Evolutionary conservation across 2,888 invertebrate genomes (phyloP).

Genomic region (Acronicta psi): DNA sequence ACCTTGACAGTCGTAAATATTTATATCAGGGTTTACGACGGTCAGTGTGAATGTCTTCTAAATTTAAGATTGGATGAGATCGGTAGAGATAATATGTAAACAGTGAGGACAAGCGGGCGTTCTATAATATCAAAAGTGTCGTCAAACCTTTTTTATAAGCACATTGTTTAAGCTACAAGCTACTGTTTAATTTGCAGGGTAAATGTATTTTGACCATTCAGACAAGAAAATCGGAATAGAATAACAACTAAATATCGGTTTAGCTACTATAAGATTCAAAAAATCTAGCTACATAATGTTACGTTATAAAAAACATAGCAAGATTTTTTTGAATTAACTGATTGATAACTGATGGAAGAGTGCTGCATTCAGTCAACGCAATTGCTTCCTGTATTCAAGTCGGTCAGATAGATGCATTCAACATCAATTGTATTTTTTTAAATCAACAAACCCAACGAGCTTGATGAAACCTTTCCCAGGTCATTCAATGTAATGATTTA

Average conservation of each 20-base stretch:
- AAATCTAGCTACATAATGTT: too few relatives aligned
- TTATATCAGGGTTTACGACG: slow-evolving; percentile 75
- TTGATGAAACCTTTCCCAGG: background rate
- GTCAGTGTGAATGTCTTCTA: slow-evolving; percentile 82
- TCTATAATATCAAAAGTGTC: slow-evolving; percentile 16
- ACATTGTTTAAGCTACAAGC: too few relatives aligned
- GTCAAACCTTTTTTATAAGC: slow-evolving; percentile 29
- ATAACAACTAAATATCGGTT: too few relatives aligned
- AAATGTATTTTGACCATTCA: slow-evolving; percentile 12
- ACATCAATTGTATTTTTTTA: slow-evolving; percentile 13
- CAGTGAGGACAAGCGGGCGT: slow-evolving; percentile 37
- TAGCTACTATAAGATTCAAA: too few relatives aligned
- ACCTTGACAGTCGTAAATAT: slow-evolving; percentile 81
- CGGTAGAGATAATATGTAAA: slow-evolving; percentile 42
- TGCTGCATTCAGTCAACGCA: too few relatives aligned
- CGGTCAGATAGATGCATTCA: background rate
- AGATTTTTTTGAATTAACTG: too few relatives aligned
- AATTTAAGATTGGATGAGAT: slow-evolving; percentile 63
- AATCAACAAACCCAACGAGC: background rate
- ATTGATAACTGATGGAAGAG: too few relatives aligned
- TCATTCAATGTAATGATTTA: slow-evolving; percentile 9
- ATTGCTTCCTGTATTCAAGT: too few relatives aligned
- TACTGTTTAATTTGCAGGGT: too few relatives aligned
- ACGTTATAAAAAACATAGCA: too few relatives aligned
- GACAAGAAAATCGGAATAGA: slow-evolving; percentile 1